Conservation (phyloP, 2,797 vertebrate genomes). For the Sebastes nivosus region DNA sequence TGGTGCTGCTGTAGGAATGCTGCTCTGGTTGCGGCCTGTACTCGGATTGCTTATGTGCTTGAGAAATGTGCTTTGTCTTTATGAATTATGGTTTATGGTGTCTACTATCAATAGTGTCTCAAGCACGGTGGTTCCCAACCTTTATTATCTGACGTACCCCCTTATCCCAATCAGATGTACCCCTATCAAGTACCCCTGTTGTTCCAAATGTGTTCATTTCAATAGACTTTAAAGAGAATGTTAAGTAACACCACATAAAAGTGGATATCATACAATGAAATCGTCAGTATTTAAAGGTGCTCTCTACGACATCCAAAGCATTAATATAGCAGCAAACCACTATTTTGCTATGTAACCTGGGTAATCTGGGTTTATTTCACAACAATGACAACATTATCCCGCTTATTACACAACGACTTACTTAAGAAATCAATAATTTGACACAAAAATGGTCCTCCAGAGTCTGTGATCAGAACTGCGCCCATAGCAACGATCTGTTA, state of each 20-base stretch:
- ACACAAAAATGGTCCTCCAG: no score
- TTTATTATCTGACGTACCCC: background rate
- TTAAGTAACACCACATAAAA: background rate
- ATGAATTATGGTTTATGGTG: background rate
- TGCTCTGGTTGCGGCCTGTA: background rate
- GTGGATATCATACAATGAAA: background rate
- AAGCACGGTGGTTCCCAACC: background rate
- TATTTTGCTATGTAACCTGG: no score
- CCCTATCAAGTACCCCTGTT: background rate
- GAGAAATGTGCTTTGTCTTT: background rate
- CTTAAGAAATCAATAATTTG: no score
- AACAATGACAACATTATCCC: no score
- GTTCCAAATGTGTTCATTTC: background rate
- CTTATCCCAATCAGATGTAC: background rate
- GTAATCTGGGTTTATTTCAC: no score
- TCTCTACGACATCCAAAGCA: no score
- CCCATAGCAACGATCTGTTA: no score
- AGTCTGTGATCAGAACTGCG: no score
- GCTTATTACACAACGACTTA: no score
- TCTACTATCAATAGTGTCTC: background rate
- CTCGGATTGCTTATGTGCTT: background rate
- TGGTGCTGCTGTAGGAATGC: slow-evolving; percentile 2
- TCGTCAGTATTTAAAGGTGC: no score
- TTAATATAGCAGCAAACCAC: no score
- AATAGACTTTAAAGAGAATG: background rate